These are phyloP conservation scores for Cephus cinctus DNA, from an alignment of 1,140 invertebrate genomes.

Conservation along the genomic window DNA sequence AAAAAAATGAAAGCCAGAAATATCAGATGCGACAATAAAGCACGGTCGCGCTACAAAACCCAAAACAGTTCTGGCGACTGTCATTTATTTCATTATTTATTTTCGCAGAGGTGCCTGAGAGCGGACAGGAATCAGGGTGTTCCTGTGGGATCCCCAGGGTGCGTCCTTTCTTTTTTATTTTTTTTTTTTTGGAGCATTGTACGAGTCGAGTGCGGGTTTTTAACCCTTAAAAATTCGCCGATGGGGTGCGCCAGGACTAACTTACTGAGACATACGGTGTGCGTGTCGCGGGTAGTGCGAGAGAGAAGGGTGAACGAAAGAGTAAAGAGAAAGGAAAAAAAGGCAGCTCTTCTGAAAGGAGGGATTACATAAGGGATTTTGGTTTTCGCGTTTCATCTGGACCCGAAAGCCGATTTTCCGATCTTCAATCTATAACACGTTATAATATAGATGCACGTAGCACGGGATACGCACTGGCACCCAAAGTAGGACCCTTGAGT, in stretches of 20 bases:
- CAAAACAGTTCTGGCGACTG: constrained; percentile 53
- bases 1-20: constrained; percentile 12
- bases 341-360: constrained; percentile 42
- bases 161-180: constrained; percentile 9
- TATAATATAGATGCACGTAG: too few species aligned
- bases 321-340: constrained; percentile 22
- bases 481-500: neutral
- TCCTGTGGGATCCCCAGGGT: constrained; percentile 4
- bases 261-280: constrained; percentile 32
- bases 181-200: constrained; percentile 42
- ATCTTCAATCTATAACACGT: constrained; percentile 28
- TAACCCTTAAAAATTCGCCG: constrained; percentile 53
- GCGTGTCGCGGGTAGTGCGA: too few species aligned
- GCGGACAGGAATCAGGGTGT: constrained; percentile 16
- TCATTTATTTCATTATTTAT: constrained; percentile 57
- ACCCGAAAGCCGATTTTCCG: constrained; percentile 54
- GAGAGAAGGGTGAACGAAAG: constrained; percentile 20
- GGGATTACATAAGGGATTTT: constrained; percentile 57
- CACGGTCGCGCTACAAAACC: constrained; percentile 40
- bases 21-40: constrained; percentile 7
- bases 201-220: constrained; percentile 56
- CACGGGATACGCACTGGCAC: neutral
- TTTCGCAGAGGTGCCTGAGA: constrained; percentile 24
- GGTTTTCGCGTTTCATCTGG: constrained; percentile 51
- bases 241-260: constrained; percentile 33